Evolutionary conservation across 1,140 invertebrate species (phyloP), one percentile per base, ranked within the genome.

Genomic region (Drosophila rhopaloa): DNA sequence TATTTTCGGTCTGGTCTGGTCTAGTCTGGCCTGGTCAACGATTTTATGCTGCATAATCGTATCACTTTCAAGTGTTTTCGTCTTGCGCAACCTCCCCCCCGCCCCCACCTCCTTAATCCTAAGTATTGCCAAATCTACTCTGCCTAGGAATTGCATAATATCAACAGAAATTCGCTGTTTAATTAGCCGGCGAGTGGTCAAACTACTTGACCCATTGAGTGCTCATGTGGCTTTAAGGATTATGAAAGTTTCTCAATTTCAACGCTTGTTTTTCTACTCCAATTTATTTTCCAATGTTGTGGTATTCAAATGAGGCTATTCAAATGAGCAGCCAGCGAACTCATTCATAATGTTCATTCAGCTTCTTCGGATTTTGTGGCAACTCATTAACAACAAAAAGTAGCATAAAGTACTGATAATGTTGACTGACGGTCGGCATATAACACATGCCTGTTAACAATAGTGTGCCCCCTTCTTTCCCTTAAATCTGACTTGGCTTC

Each of bases 11-110:
- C 67, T 58, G 67, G 67, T 71, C 65, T 71, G 70, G 67, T 71
- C 67, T 55, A 53, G 57, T 27, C 27, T 57, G 53, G 60, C 10
- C 35, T 63, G 66, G 67, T 47, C 65, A 68, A 32, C 50, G 51
- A 66, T 70, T 50, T 80, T 88, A 16, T 88, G 84, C 84, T 89
- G 85, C 84, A 89, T 89, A 89, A 89, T 89, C 85, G 74, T 89
- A 89, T 89, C 84, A 82, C 74, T 89, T 89, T 89, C 84, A 89
- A 89, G 84, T 89, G 85, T 59, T 76, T 77, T 57, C 62, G 40
- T 60, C 47, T 75, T 78, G 73, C 59, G 54, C 65, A 61, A 76
- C 54, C 57, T 24, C 37, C 11, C 32, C 16, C 16, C 14, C 2
- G 5, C 10, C 10, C 13, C 14, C 2, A 5, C 10, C 32, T 19